These are phyloP conservation scores for Norana najaformis DNA, from an alignment of 2,888 invertebrate species.

Conservation along the genomic window DNA sequence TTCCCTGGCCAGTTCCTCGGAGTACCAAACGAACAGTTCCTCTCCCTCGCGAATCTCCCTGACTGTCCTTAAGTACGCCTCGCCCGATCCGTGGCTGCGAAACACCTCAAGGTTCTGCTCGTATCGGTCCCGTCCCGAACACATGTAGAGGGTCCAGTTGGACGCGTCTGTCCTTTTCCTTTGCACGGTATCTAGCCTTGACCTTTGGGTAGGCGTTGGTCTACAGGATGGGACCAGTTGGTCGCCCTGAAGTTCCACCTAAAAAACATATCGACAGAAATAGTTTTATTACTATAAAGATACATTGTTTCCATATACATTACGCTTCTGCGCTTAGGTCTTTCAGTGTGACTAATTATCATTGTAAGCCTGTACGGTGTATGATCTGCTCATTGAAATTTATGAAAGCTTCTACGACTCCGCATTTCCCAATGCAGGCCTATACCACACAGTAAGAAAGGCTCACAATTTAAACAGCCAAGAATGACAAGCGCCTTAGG, in stretches of 20 bases:
- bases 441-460: no score
- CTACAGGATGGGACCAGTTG: not conserved
- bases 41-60: conserved; percentile 65
- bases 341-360: no score
- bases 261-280: not conserved
- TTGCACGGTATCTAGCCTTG: not conserved
- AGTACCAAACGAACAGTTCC: conserved; percentile 81
- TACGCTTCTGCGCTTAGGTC: no score
- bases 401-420: no score
- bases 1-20: conserved; percentile 74
- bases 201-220: not conserved
- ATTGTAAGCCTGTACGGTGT: no score
- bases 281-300: not conserved
- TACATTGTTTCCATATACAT: no score
- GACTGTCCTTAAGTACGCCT: conserved; percentile 24
- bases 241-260: conserved; percentile 8
- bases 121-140: conserved; percentile 72
- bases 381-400: no score
- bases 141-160: conserved; percentile 55
- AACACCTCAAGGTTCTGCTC: conserved; percentile 67
- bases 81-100: conserved; percentile 45
- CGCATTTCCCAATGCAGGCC: no score
- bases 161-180: not conserved
- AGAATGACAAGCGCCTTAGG: no score
- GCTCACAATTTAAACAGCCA: no score